A percentile compares a stretch with the other conserved stretches of the same genome.
phyloP scores from a whole-genome alignment of 2,113 vertebrate genomes.

The Laterallus jamaicensis region DNA sequence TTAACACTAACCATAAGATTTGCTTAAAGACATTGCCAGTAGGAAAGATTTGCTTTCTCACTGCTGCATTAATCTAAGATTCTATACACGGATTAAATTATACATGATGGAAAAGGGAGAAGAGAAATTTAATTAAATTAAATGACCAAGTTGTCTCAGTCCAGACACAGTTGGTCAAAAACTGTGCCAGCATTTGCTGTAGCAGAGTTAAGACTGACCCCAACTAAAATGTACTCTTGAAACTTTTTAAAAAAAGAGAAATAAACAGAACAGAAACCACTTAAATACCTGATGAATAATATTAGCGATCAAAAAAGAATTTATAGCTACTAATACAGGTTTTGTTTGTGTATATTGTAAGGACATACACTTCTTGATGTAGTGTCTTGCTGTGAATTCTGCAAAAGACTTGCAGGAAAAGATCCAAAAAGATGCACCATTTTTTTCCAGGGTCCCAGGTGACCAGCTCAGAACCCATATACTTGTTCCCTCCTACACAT shows the following conservation, averaged over 20 bases:
- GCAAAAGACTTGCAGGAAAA: not conserved
- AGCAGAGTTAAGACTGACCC: not conserved
- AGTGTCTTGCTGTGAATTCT: not conserved
- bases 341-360: not conserved
- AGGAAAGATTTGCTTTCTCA: conserved; percentile 25
- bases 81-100: conserved; percentile 15
- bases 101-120: not conserved
- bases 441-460: not conserved
- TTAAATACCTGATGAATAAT: not conserved
- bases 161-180: conserved; percentile 22
- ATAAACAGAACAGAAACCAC: not conserved
- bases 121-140: conserved; percentile 48
- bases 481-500: not conserved
- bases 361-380: not conserved
- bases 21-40: conserved; percentile 8
- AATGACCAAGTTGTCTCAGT: conserved; percentile 14
- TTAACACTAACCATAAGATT: not conserved
- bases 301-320: not conserved
- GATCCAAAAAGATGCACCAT: not conserved
- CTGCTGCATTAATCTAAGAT: conserved; percentile 8
- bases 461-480: not conserved
- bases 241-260: not conserved
- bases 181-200: not conserved
- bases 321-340: not conserved
- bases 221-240: not conserved